A percentile compares a stretch with the other conserved stretches of the same genome.
These are phyloP conservation scores for Raja brachyura DNA, from an alignment of 2,113 vertebrate species.

Conservation along the genomic window DNA sequence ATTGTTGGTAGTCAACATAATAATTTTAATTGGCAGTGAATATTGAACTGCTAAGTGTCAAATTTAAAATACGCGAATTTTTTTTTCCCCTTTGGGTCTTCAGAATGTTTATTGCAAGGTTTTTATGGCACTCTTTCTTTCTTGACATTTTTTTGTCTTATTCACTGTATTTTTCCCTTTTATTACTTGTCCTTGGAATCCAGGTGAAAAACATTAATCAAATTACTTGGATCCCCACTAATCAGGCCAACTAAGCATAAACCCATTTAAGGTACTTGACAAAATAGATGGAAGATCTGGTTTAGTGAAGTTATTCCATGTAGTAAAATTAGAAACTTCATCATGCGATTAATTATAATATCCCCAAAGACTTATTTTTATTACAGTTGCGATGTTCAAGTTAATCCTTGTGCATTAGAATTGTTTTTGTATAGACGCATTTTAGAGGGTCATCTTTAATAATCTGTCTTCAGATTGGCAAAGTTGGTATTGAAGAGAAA, in stretches of 20 bases:
- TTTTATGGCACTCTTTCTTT: background rate
- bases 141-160: background rate
- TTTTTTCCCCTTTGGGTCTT: background rate
- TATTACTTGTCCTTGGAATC: background rate
- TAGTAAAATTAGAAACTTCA: background rate
- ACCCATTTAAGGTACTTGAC: background rate
- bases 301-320: background rate
- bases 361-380: background rate
- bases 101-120: background rate
- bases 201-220: constrained; percentile 20
- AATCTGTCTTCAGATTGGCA: background rate
- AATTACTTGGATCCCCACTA: background rate
- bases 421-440: background rate
- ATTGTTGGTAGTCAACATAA: background rate
- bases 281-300: background rate
- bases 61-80: background rate
- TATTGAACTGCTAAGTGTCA: background rate
- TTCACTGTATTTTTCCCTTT: background rate
- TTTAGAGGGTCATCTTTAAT: background rate
- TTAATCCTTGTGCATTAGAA: background rate
- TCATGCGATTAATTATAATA: background rate
- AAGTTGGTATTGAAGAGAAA: background rate
- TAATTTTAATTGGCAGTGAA: background rate
- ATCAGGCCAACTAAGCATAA: no score
- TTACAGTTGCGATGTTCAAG: background rate